Percentiles rank a stretch among this genome's conserved stretches.
phyloP scores from a whole-genome alignment of 2,888 invertebrate genomes.

The Monoplex corrugatus region DNA sequence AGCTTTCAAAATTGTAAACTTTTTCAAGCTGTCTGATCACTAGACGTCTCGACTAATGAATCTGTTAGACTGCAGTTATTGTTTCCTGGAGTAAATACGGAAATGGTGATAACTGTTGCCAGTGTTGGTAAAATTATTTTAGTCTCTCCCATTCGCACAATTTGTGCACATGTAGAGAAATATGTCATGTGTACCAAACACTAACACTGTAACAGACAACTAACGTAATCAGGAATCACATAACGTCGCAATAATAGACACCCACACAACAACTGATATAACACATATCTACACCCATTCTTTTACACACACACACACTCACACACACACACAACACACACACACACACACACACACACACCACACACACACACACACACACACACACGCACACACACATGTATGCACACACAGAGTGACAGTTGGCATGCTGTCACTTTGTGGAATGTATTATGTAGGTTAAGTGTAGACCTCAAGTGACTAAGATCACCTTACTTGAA shows the following conservation, averaged over 20 bases:
- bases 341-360: not conserved
- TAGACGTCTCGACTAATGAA: too few species aligned
- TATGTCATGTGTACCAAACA: not conserved
- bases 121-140: too few species aligned
- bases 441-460: not conserved
- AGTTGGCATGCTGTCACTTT: not conserved
- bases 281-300: not conserved
- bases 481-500: too few species aligned
- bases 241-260: not conserved
- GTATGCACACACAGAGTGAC: not conserved
- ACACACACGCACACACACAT: not conserved
- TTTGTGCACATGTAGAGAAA: too few species aligned
- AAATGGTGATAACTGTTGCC: too few species aligned
- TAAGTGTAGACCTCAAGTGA: too few species aligned
- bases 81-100: too few species aligned
- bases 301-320: not conserved
- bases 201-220: not conserved
- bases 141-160: too few species aligned
- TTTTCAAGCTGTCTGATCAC: too few species aligned
- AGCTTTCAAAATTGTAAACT: too few species aligned
- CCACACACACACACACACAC: not conserved
- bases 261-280: not conserved
- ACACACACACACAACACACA: constrained; percentile 7
- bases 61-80: too few species aligned
- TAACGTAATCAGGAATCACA: not conserved